A percentile compares a stretch with the other conserved stretches of the same genome.
These are phyloP conservation scores for Philaenus spumarius DNA, from an alignment of 1,140 invertebrate species.

Conservation along the genomic window DNA sequence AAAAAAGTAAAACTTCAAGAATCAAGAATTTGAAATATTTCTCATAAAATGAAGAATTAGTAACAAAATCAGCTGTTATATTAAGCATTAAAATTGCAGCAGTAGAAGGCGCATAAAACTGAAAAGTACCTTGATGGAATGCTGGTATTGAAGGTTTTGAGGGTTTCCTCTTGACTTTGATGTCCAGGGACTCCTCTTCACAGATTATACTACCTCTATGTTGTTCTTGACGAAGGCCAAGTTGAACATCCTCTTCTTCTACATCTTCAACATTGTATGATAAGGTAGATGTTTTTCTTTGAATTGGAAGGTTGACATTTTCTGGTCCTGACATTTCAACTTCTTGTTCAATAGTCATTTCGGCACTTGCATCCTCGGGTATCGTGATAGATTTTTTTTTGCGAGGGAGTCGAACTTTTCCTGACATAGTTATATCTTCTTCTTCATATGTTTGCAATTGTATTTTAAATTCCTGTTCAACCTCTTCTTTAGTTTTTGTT, in stretches of 20 bases:
- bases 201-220: conserved; percentile 40
- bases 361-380: conserved; percentile 57
- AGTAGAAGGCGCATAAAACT: not conserved
- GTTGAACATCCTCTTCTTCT: conserved; percentile 31
- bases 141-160: conserved; percentile 42
- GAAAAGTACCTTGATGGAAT: conserved; percentile 33
- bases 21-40: not conserved
- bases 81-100: not conserved
- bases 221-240: conserved; percentile 26
- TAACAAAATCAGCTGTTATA: not conserved
- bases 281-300: conserved; percentile 24
- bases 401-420: conserved; percentile 68
- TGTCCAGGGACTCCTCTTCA: conserved; percentile 51
- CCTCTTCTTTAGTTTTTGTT: conserved; percentile 66
- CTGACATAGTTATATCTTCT: conserved; percentile 77
- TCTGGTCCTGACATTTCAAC: conserved; percentile 54
- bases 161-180: conserved; percentile 49
- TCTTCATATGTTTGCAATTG: conserved; percentile 74
- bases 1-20: too few relatives aligned
- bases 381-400: conserved; percentile 67
- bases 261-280: conserved; percentile 31
- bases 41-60: not conserved
- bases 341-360: conserved; percentile 53
- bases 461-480: conserved; percentile 81
- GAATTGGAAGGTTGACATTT: conserved; percentile 43